Evolutionary conservation across 1,140 invertebrate genomes (phyloP), one percentile per base, ranked within the genome.

Genomic region (Mamestra configurata): DNA sequence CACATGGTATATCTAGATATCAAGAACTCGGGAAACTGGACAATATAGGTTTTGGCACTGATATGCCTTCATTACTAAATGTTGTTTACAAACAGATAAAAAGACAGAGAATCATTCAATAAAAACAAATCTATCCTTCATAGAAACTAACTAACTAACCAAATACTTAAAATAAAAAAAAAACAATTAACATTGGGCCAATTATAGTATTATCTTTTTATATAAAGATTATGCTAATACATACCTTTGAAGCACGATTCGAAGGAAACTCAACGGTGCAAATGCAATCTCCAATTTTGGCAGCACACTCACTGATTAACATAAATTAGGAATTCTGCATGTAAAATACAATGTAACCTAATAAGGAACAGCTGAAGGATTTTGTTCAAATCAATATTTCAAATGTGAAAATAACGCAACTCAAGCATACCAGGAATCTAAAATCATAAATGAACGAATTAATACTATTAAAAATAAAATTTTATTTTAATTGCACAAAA

Each of bases 301-400:
- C 73, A 64, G 57, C 40, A 61, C 77, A 51, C 77, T 68, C 77
- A 71, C 37, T 61, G 37, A 79, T 66, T 79, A 53, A 40, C 59
- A 79, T 79, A 68, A 66, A 72, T 77, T 78, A 76, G 11, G 40
- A 46, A 20, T 70, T 68, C 35, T 70, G 46, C 59, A 51, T 64
- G 24, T 68, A 49, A 70, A 70, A 24, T 27, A 43, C 11, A 70
- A 68, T 57, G 49, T 70, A 70, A 76, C 57, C 40, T 61, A 64
- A 11, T 18, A 40, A 7, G 10, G 71, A 73, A 27, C 55, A 18
- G 35, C 3, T 40, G 4, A 57, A 53, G 2, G n/a, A 46, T 24
- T 53, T 76, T 6, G 40, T 35, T 64, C 37, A 11, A 46, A 27
- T n/a, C 31, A 37, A 57, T 43, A 0, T 20, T 49, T 43, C 15